These are phyloP conservation scores for Byasa hedistus DNA, from an alignment of 2,888 invertebrate species.

Conservation along the genomic window DNA sequence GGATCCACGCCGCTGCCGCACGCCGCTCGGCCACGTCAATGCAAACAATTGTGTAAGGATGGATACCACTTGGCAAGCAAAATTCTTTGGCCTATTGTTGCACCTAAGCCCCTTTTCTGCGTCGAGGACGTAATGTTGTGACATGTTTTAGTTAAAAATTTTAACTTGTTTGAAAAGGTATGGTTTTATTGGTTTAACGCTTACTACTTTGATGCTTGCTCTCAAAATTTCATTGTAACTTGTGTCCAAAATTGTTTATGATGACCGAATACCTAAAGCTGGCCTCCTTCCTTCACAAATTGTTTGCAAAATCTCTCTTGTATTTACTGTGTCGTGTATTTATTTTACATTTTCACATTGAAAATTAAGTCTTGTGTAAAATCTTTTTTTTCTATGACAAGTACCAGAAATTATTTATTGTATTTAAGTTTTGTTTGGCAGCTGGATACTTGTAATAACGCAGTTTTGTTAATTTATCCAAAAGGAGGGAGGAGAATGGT, in stretches of 20 bases:
- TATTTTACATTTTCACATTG: conserved; percentile 30
- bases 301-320: conserved; percentile 86
- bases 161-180: conserved; percentile 72
- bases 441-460: conserved; percentile 39
- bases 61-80: conserved; percentile 74
- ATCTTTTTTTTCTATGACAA: conserved; percentile 16
- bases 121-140: conserved; percentile 68
- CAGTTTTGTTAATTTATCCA: conserved; percentile 32
- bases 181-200: conserved; percentile 75
- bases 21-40: conserved; percentile 44
- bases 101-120: conserved; percentile 53
- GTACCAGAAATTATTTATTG: conserved; percentile 26
- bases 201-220: conserved; percentile 72
- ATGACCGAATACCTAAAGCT: conserved; percentile 72
- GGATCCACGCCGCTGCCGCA: conserved; percentile 43
- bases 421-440: conserved; percentile 34
- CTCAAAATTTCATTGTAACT: conserved; percentile 52
- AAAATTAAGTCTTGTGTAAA: conserved; percentile 33
- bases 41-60: conserved; percentile 81
- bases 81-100: conserved; percentile 51
- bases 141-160: conserved; percentile 79
- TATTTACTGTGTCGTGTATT: conserved; percentile 38
- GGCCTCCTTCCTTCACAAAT: conserved; percentile 91
- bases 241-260: conserved; percentile 56
- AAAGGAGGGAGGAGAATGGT: conserved; percentile 42